Evolutionary conservation across 2,797 vertebrate species (phyloP).

Genomic region (Falco novaeseelandiae): DNA sequence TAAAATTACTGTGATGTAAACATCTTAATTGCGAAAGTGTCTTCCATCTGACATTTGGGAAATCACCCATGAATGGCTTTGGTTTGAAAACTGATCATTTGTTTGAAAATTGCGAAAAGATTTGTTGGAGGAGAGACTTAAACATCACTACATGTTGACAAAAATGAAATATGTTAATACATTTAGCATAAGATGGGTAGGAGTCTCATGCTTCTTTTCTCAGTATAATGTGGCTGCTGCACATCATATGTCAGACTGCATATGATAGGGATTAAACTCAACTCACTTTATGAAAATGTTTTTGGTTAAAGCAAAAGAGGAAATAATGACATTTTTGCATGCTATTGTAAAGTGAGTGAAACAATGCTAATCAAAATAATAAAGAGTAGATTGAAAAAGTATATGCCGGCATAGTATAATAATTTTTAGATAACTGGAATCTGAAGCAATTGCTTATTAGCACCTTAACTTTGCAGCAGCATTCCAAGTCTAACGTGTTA

Average conservation of each 20-base stretch:
- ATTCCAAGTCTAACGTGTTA: neutral
- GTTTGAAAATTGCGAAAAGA: neutral
- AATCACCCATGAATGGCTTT: neutral
- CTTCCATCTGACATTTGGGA: neutral
- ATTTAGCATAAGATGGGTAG: neutral
- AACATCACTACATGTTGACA: neutral
- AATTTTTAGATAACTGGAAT: neutral
- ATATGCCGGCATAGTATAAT: neutral
- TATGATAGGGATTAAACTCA: neutral
- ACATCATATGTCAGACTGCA: fast-evolving
- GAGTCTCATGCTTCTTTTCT: neutral
- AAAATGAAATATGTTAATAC: neutral
- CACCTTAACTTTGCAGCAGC: neutral
- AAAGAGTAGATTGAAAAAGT: neutral
- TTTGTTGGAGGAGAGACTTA: neutral
- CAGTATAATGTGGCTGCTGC: neutral
- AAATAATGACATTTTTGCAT: neutral
- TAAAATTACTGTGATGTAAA: neutral
- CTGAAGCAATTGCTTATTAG: neutral
- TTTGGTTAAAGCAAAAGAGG: neutral
- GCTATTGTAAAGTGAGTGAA: neutral
- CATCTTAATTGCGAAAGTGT: neutral
- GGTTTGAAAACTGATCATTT: neutral
- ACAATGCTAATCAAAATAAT: neutral
- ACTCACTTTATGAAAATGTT: neutral